phyloP scores from a whole-genome alignment of 2,113 vertebrate genomes.

The Hippocampus abdominalis region DNA sequence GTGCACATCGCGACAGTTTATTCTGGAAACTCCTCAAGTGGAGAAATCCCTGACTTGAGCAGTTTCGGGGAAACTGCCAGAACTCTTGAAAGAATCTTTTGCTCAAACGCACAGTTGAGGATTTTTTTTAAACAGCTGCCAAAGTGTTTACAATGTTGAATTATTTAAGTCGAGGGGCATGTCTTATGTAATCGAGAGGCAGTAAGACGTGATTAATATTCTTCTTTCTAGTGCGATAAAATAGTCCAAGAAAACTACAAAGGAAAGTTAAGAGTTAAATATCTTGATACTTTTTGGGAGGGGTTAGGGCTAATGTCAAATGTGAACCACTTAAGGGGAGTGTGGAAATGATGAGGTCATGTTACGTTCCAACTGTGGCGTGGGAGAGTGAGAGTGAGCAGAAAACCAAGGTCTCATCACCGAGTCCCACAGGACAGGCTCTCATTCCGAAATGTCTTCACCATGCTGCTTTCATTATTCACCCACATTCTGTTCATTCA shows the following conservation, averaged over 20 bases:
- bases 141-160: background rate
- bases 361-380: slow-evolving; percentile 29
- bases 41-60: slow-evolving; percentile 18
- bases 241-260: background rate
- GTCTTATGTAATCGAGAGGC: background rate
- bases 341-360: slow-evolving; percentile 53
- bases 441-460: slow-evolving; percentile 4
- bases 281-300: slow-evolving; percentile 2
- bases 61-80: slow-evolving; percentile 15
- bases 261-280: background rate
- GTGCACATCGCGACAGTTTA: background rate
- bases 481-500: slow-evolving; percentile 5
- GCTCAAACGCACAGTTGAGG: background rate
- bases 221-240: background rate
- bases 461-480: slow-evolving; percentile 12
- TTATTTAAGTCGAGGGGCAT: background rate
- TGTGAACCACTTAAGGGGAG: slow-evolving; percentile 28
- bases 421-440: slow-evolving; percentile 30
- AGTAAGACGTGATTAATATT: background rate
- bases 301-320: slow-evolving; percentile 33
- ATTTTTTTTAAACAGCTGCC: background rate
- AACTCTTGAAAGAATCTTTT: slow-evolving; percentile 29
- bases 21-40: slow-evolving; percentile 10
- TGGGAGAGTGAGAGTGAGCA: slow-evolving; percentile 47
- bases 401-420: slow-evolving; percentile 13